Percentiles rank a stretch among this genome's conserved stretches.
Conservation (phyloP, 2,113 vertebrate genomes). For the Cynoglossus semilaevis region DNA sequence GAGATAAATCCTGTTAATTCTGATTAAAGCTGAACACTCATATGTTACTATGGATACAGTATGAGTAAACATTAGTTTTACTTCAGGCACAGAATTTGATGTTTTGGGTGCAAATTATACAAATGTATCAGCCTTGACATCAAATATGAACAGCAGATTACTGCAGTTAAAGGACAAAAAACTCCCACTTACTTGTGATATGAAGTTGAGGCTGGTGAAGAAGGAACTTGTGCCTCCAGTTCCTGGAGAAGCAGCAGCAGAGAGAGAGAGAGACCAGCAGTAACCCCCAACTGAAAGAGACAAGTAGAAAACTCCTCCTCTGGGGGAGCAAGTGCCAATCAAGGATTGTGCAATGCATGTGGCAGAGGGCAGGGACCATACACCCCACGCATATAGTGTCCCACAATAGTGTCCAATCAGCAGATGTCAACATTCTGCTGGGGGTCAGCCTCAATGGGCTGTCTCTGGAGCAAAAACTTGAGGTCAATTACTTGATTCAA, state of each 20-base stretch:
- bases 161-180: background rate
- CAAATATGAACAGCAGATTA: background rate
- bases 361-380: constrained; percentile 21
- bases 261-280: constrained; percentile 68
- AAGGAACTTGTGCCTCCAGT: constrained; percentile 71
- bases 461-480: background rate
- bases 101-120: too few species aligned
- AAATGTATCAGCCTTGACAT: too few species aligned
- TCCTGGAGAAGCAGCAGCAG: constrained; percentile 68
- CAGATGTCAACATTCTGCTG: constrained; percentile 36
- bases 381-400: constrained; percentile 17
- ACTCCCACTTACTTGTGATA: constrained; percentile 63
- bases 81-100: too few species aligned
- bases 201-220: constrained; percentile 64
- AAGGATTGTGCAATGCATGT: constrained; percentile 62
- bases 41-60: background rate
- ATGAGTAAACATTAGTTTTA: too few species aligned
- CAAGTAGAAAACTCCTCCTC: constrained; percentile 75
- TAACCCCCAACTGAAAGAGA: constrained; percentile 51
- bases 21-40: too few species aligned
- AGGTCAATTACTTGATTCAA: too few species aligned
- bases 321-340: constrained; percentile 56
- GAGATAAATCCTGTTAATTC: background rate
- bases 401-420: constrained; percentile 42
- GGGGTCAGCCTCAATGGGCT: background rate